Percentiles rank a stretch among this genome's conserved stretches.
Evolutionary conservation across 2,113 vertebrate species (phyloP).

Genomic region (Campylomormyrus numenius): DNA sequence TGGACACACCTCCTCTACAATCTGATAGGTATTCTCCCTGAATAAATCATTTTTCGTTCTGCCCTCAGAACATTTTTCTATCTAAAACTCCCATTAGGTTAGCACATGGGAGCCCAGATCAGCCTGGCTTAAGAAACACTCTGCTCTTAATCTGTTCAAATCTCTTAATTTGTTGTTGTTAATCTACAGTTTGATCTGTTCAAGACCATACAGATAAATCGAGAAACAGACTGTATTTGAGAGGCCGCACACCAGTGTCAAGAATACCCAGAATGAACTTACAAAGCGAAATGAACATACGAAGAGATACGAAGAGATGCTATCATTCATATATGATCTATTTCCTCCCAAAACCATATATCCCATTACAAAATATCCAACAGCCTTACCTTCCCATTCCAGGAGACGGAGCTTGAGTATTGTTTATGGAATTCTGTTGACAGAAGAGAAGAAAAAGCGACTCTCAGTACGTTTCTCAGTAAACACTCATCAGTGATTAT

Average conservation of each 20-base stretch:
- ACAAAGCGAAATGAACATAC: background rate
- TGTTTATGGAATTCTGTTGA: conserved; percentile 87
- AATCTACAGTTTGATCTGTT: background rate
- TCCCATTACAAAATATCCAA: background rate
- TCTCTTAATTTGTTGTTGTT: too few species aligned
- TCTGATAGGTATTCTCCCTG: background rate
- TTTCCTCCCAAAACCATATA: background rate
- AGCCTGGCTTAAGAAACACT: background rate
- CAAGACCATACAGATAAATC: background rate
- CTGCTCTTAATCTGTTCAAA: background rate
- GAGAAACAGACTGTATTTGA: background rate
- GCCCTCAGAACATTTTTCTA: background rate
- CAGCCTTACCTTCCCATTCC: conserved; percentile 88
- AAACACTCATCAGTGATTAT: background rate
- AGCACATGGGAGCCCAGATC: too few species aligned
- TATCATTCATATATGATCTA: background rate
- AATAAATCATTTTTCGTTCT: background rate
- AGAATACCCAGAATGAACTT: background rate
- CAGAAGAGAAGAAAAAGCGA: conserved; percentile 18
- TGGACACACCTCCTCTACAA: background rate
- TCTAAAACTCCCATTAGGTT: too few species aligned
- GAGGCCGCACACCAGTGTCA: background rate
- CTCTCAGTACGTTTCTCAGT: background rate
- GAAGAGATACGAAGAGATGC: background rate
- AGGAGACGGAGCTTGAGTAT: conserved; percentile 95